phyloP scores from a whole-genome alignment of 2,888 invertebrate genomes.

The Himalopsyche japonica region DNA sequence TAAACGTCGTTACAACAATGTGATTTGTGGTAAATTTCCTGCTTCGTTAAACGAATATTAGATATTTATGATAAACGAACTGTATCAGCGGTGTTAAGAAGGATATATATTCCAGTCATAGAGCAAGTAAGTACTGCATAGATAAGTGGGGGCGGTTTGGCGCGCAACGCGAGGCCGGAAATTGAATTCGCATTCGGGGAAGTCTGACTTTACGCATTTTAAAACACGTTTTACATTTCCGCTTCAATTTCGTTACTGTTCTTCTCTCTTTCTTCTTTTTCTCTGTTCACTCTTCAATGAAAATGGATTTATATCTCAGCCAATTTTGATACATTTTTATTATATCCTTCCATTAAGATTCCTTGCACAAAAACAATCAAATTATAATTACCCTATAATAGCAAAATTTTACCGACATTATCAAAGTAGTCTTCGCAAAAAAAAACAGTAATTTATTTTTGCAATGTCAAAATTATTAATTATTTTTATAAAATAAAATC shows the following conservation, averaged over 20 bases:
- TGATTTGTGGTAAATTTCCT: too few species aligned
- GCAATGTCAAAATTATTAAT: too few species aligned
- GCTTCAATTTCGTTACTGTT: neutral
- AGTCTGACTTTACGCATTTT: slow-evolving; percentile 26
- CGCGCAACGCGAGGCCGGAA: slow-evolving; percentile 6
- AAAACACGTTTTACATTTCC: slow-evolving; percentile 2
- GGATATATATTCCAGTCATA: neutral
- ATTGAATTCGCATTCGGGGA: slow-evolving; percentile 28
- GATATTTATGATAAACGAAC: neutral
- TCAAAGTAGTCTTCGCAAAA: too few species aligned
- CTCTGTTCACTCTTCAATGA: neutral
- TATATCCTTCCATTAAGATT: too few species aligned
- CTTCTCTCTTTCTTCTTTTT: neutral
- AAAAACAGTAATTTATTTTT: too few species aligned
- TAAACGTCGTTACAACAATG: too few species aligned
- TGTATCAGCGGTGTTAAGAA: neutral
- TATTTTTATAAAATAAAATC: too few species aligned
- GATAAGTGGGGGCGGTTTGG: neutral
- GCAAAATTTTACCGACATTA: too few species aligned
- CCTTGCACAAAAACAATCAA: too few species aligned
- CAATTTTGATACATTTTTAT: neutral
- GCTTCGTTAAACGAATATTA: neutral
- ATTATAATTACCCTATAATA: too few species aligned
- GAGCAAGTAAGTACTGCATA: neutral
- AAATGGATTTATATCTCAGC: neutral